These are phyloP conservation scores for Pyrrhia umbra DNA, from an alignment of 2,888 invertebrate genomes.

Conservation along the genomic window DNA sequence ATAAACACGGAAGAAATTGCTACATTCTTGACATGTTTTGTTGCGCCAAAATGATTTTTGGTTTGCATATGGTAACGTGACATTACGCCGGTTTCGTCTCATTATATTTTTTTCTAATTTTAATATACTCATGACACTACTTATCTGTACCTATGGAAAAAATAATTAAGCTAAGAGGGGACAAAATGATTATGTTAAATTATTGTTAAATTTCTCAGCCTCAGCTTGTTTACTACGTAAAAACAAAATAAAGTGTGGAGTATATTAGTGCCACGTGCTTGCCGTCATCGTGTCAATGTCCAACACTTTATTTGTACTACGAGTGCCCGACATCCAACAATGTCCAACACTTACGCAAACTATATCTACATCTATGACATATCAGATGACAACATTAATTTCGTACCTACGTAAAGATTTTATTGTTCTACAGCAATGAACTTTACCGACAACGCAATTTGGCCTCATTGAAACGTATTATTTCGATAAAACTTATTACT, in stretches of 20 bases:
- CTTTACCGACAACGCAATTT: too few species aligned
- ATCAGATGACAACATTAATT: not conserved
- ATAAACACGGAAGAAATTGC: conserved; percentile 74
- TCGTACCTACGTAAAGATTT: conserved; percentile 1
- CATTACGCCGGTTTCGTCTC: not conserved
- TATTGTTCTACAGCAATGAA: not conserved
- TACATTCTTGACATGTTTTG: conserved; percentile 53
- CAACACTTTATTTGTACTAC: conserved; percentile 33
- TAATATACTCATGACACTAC: not conserved
- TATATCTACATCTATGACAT: not conserved
- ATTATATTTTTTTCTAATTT: not conserved
- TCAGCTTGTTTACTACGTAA: conserved; percentile 23
- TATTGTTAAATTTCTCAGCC: conserved; percentile 1
- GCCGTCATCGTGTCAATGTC: conserved; percentile 32
- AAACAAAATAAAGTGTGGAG: conserved; percentile 15
- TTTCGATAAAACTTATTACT: not conserved
- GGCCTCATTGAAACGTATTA: too few species aligned
- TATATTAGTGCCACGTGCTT: conserved; percentile 32
- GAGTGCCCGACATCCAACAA: conserved; percentile 2
- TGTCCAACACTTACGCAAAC: not conserved
- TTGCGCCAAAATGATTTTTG: conserved; percentile 1
- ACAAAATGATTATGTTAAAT: conserved; percentile 7
- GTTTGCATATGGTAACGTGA: conserved; percentile 1
- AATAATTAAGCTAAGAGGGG: not conserved
- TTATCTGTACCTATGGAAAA: not conserved